A percentile compares a stretch with the other conserved stretches of the same genome.
phyloP scores from a whole-genome alignment of 2,797 vertebrate species.

The Anabacerthia variegaticeps region DNA sequence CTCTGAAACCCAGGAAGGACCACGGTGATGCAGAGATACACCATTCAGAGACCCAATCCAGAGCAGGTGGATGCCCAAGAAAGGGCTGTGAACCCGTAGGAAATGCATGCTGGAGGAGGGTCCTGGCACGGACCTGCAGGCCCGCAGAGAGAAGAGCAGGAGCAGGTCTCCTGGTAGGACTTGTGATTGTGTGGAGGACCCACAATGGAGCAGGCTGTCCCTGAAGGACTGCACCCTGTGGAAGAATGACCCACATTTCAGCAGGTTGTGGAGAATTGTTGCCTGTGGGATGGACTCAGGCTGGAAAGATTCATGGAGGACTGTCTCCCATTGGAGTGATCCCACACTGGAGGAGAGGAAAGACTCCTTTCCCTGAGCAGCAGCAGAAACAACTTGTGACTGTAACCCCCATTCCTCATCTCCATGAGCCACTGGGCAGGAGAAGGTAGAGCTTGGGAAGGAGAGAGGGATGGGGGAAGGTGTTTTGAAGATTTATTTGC shows the following conservation, averaged over 20 bases:
- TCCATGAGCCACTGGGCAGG: neutral
- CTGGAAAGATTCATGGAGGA: neutral
- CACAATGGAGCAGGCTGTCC: neutral
- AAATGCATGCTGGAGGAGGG: rapidly evolving
- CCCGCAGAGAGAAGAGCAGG: neutral
- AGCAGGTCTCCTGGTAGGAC: neutral
- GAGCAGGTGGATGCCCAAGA: neutral
- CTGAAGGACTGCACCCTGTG: neutral
- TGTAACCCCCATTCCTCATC: neutral
- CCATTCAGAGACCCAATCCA: rapidly evolving
- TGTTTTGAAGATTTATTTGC: neutral
- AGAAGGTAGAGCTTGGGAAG: neutral
- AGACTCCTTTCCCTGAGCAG: neutral
- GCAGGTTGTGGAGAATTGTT: neutral
- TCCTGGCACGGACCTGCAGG: neutral
- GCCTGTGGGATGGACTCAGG: neutral
- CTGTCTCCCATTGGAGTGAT: neutral
- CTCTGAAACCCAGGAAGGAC: neutral
- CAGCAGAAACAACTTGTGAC: neutral
- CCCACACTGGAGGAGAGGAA: neutral
- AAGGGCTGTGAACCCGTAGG: neutral
- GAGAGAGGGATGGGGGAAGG: neutral
- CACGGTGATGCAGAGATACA: neutral
- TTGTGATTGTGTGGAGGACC: neutral
- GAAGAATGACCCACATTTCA: neutral